Conservation (phyloP, 2,888 invertebrate species). For the Sylvicola cinctus region DNA sequence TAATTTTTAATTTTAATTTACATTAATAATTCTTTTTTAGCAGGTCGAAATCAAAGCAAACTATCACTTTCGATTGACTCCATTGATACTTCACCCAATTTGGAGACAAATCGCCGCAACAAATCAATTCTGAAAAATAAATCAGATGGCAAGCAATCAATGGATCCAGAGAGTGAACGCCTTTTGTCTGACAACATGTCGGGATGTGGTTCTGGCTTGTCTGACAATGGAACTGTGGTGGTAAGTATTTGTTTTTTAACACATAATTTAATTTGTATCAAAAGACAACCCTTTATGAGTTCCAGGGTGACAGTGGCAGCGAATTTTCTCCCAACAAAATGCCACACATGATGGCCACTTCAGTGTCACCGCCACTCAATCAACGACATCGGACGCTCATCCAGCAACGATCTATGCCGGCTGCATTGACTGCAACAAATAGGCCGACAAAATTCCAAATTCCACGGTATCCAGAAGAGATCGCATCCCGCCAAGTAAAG, state of each 20-base stretch:
- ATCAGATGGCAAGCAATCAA: constrained; percentile 35
- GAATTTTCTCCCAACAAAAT: constrained; percentile 39
- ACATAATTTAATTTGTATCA: background rate
- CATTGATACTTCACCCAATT: constrained; percentile 41
- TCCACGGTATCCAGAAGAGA: constrained; percentile 25
- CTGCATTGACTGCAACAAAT: constrained; percentile 17
- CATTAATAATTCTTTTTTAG: constrained; percentile 10
- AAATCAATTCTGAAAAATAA: constrained; percentile 57
- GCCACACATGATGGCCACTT: constrained; percentile 26
- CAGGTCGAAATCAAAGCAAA: constrained; percentile 34
- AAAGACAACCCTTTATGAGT: constrained; percentile 3
- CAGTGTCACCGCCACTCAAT: constrained; percentile 24
- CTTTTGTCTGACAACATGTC: constrained; percentile 45
- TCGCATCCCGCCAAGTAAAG: constrained; percentile 9
- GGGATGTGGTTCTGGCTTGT: constrained; percentile 27
- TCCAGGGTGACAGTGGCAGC: constrained; percentile 42
- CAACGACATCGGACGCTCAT: constrained; percentile 25
- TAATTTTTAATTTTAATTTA: background rate
- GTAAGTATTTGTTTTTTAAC: constrained; percentile 11
- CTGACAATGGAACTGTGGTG: constrained; percentile 30
- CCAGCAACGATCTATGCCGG: constrained; percentile 25
- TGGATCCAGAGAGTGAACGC: constrained; percentile 56
- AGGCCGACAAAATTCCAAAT: constrained; percentile 23
- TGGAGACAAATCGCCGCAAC: constrained; percentile 43
- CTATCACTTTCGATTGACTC: constrained; percentile 48